phyloP scores from a whole-genome alignment of 2,797 vertebrate genomes.

The Yasuhikotakia modesta region DNA sequence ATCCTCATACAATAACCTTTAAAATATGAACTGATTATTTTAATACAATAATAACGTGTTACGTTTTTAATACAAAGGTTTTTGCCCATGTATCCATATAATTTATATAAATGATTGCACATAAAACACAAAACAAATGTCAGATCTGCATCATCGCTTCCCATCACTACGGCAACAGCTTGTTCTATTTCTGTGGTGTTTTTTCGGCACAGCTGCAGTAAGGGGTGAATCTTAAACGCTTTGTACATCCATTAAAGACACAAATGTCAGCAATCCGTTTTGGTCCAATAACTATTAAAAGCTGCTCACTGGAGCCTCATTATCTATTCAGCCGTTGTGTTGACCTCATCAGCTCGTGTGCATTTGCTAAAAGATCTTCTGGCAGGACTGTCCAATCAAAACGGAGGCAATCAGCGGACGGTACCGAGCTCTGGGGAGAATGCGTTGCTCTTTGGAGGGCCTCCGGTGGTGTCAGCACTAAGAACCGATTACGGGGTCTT shows the following conservation, averaged over 20 bases:
- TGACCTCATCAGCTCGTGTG: conserved; percentile 26
- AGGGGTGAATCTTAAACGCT: background rate
- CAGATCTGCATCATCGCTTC: background rate
- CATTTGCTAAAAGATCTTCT: conserved; percentile 29
- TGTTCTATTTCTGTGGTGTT: background rate
- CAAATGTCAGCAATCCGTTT: background rate
- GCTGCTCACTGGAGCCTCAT: background rate
- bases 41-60: no score
- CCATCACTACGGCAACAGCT: background rate
- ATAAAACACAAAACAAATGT: background rate
- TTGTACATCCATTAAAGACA: background rate
- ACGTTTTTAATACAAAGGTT: no score
- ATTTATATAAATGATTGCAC: no score
- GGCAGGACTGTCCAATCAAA: conserved; percentile 11
- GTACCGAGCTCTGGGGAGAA: conserved; percentile 11
- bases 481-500: conserved; percentile 1
- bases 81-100: no score
- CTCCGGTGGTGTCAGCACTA: conserved; percentile 3
- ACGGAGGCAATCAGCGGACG: conserved; percentile 13
- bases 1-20: no score
- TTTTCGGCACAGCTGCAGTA: background rate
- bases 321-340: conserved; percentile 9
- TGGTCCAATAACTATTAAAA: conserved; percentile 4
- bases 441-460: conserved; percentile 9
- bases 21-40: no score